Conservation (phyloP, 2,888 invertebrate species). For the Lepetodrilus schrolli region DNA sequence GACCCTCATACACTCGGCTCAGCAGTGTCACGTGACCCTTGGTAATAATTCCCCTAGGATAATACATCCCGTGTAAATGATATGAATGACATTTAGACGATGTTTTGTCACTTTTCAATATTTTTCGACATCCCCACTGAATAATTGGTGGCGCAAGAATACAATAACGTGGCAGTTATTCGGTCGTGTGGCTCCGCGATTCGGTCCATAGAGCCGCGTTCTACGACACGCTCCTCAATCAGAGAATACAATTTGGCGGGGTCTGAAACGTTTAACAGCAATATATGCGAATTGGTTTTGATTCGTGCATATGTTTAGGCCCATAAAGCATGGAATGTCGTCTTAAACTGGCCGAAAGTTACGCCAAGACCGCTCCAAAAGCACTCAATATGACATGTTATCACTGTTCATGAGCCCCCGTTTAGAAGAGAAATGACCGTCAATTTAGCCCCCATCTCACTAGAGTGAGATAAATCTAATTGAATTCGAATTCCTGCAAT, state of each 20-base stretch:
- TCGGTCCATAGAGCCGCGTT: not conserved
- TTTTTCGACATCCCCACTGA: no score
- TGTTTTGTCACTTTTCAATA: no score
- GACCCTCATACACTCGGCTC: no score
- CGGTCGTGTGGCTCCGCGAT: not conserved
- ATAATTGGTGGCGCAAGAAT: not conserved
- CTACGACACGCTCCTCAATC: not conserved
- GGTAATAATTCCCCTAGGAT: no score
- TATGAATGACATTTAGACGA: no score
- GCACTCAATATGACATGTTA: slow-evolving; percentile 5
- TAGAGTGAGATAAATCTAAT: slow-evolving; percentile 13
- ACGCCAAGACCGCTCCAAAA: not conserved
- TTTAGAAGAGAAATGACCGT: no score
- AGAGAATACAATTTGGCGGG: not conserved
- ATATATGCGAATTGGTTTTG: slow-evolving; percentile 2
- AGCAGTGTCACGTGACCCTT: no score
- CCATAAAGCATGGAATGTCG: slow-evolving; percentile 12
- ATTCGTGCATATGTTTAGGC: slow-evolving; percentile 8
- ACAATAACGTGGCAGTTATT: not conserved
- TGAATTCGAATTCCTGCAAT: not conserved
- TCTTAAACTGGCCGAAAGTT: not conserved
- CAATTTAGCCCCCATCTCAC: no score
- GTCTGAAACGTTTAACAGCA: slow-evolving; percentile 1
- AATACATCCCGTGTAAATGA: no score
- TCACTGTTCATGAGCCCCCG: no score